Percentiles rank a stretch among this genome's conserved stretches.
These are phyloP conservation scores for Coreius guichenoti DNA, from an alignment of 2,797 vertebrate species.

Conservation along the genomic window DNA sequence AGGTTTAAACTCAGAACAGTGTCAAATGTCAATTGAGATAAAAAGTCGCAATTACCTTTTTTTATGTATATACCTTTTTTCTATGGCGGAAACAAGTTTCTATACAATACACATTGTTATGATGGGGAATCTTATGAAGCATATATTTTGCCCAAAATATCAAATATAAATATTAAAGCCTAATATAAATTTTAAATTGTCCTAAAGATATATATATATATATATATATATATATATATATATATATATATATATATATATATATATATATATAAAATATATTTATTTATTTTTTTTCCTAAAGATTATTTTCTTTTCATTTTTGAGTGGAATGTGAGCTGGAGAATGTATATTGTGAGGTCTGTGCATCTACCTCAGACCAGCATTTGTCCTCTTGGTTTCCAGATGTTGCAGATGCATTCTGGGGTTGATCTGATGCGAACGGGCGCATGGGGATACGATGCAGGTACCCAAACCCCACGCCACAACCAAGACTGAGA, in stretches of 20 bases:
- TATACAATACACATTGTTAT: neutral
- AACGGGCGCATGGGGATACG: conserved; percentile 84
- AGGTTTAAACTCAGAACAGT: no score
- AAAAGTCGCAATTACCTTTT: neutral
- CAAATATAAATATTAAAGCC: neutral
- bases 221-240: no score
- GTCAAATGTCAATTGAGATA: neutral
- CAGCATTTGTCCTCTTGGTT: neutral
- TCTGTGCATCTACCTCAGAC: neutral
- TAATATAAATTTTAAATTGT: no score
- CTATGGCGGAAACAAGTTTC: neutral
- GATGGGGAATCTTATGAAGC: neutral
- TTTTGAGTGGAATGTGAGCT: neutral
- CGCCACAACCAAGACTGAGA: conserved; percentile 91
- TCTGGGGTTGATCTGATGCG: neutral
- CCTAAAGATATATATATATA: no score
- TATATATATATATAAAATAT: no score
- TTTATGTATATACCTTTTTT: no score
- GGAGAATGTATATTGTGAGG: neutral
- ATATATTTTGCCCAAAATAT: neutral
- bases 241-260: no score
- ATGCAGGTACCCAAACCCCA: conserved; percentile 95
- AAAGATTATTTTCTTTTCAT: neutral
- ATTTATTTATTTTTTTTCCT: no score
- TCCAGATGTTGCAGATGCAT: neutral